Conservation (phyloP, 2,113 vertebrate species). For the Erythrolamprus reginae region DNA sequence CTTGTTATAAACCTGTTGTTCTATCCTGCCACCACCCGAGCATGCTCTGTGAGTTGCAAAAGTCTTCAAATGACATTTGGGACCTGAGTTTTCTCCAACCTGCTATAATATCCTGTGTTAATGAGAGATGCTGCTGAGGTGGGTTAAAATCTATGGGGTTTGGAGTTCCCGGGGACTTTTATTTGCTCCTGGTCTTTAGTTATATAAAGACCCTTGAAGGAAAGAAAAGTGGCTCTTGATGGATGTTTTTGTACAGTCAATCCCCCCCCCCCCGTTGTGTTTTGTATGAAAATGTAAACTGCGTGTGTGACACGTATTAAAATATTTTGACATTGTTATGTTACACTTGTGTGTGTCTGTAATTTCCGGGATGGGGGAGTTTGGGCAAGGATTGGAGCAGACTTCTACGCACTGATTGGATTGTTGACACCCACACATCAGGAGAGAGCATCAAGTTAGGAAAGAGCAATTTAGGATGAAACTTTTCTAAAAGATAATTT, state of each 20-base stretch:
- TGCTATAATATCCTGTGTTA: constrained; percentile 57
- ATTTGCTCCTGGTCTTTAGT: constrained; percentile 71
- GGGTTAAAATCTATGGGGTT: constrained; percentile 60
- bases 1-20: not conserved
- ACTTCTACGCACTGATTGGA: not conserved
- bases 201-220: constrained; percentile 74
- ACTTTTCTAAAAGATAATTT: no score
- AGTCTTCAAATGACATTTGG: constrained; percentile 58
- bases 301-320: constrained; percentile 81
- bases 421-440: not conserved
- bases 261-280: no score
- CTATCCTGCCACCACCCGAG: not conserved
- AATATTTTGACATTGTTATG: constrained; percentile 71
- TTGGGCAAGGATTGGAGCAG: not conserved
- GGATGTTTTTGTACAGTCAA: no score
- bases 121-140: constrained; percentile 64
- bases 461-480: not conserved
- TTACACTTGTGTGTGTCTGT: constrained; percentile 40
- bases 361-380: constrained; percentile 8
- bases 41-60: constrained; percentile 42
- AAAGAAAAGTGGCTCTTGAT: constrained; percentile 28
- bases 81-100: constrained; percentile 65
- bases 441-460: not conserved
- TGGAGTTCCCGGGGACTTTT: constrained; percentile 52
- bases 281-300: constrained; percentile 76